Conservation (phyloP, 2,888 invertebrate genomes). For the Tubulanus polymorphus region DNA sequence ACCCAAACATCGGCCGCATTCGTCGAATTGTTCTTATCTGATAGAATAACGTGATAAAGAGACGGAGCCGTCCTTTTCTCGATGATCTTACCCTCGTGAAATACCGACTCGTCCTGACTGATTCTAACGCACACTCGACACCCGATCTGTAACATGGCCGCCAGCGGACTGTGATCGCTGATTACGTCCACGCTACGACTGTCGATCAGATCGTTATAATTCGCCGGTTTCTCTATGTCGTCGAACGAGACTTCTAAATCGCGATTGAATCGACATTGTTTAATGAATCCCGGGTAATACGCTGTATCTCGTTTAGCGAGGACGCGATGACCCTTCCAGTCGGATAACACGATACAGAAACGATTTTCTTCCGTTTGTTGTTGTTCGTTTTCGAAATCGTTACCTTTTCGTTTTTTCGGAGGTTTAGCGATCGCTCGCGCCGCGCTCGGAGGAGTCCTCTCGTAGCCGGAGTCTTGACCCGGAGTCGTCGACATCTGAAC, state of each 20-base stretch:
- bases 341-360: constrained; percentile 70
- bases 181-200: constrained; percentile 76
- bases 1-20: constrained; percentile 59
- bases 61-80: constrained; percentile 66
- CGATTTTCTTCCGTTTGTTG: constrained; percentile 24
- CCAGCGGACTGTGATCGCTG: constrained; percentile 84
- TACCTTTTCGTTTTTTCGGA: constrained; percentile 82
- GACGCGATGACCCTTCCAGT: constrained; percentile 90
- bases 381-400: constrained; percentile 36
- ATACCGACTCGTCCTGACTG: constrained; percentile 63
- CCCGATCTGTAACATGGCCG: constrained; percentile 70
- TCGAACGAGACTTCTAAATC: constrained; percentile 81
- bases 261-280: constrained; percentile 54
- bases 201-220: constrained; percentile 68
- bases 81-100: constrained; percentile 78
- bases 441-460: not conserved
- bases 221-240: constrained; percentile 67
- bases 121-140: constrained; percentile 70
- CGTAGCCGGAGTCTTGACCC: not conserved
- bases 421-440: constrained; percentile 62
- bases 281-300: constrained; percentile 78
- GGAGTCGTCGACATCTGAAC: no score
- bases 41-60: constrained; percentile 64
- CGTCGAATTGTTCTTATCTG: constrained; percentile 37
- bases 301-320: constrained; percentile 81